Base-by-base conservation (phyloP, 2,113 vertebrate genomes). In the Pungitius pungitius region DNA sequence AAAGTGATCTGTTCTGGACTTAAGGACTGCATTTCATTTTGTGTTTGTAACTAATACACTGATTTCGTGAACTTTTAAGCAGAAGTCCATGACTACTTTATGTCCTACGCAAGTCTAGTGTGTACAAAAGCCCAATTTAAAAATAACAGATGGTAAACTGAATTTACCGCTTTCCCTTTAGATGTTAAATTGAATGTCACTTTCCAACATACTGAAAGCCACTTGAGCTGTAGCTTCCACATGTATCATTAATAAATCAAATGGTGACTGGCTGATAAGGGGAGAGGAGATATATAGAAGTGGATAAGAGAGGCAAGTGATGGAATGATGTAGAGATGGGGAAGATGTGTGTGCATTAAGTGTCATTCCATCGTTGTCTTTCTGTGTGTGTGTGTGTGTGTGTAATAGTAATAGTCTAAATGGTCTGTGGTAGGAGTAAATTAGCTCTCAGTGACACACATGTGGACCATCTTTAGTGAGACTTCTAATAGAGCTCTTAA, bases 401-500 rank as follows among this genome's bases (percentile, higher is more conserved):
- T 78, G 82, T 87, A 78, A 81, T 78, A 81, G 85, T 87, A 93
- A 93, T 92, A 85, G 90, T 89, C 89, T 91, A 92, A 92, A 94
- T 92, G 92, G 88, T 86, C 70, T 78, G 51, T 73, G 81, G 82
- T 73, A 79, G 86, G 78, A 88, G 88, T 93, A 92, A 93, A 93
- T 94, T 91, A 93, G 87, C 85, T 88, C 67, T 82, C 49, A 35
- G 77, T 92, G 91, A 92, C 91, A 86, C 68, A 43, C 82, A 68
- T 79, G 77, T 20, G 54, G 80, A 85, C 90, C 78, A 83, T 90
- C 85, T 87, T 86, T 73, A 91, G 84, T 85, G 85, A 67, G 83
- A 86, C 78, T 84, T 83, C 90, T 93, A 92, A 93, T 92, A 92
- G 93, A 93, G 91, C 87, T 87, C 81, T 89, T 93, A 92, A 91